These are phyloP conservation scores for Alectoris magna DNA, from an alignment of 2,797 vertebrate genomes.

Conservation along the genomic window DNA sequence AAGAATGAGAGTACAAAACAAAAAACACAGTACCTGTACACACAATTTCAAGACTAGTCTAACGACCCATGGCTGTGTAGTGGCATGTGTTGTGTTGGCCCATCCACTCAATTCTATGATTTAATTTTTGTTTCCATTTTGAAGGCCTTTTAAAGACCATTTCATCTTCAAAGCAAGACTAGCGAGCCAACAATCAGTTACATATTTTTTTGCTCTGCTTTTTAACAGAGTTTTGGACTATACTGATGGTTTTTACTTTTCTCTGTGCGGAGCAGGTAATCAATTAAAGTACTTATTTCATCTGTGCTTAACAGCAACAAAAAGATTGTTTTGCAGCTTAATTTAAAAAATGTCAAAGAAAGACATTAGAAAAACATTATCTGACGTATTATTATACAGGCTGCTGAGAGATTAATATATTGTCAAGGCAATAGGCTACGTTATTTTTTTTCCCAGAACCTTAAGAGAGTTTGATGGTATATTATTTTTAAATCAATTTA, in stretches of 20 bases:
- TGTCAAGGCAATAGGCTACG: background rate
- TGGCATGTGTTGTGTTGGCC: background rate
- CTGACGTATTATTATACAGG: background rate
- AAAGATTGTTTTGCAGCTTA: background rate
- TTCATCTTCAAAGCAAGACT: constrained; percentile 6
- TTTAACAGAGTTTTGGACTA: constrained; percentile 18
- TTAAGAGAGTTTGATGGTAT: background rate
- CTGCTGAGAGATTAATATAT: constrained; percentile 40
- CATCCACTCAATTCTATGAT: background rate
- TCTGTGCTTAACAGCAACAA: constrained; percentile 26
- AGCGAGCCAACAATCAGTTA: background rate
- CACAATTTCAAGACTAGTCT: background rate
- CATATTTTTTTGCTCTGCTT: background rate
- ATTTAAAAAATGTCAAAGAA: constrained; percentile 36
- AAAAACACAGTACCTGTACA: background rate
- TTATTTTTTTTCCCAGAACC: background rate
- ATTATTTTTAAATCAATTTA: constrained; percentile 7
- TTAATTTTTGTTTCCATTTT: background rate
- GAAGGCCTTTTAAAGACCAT: background rate
- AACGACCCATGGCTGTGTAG: background rate
- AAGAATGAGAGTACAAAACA: background rate
- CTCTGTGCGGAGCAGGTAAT: constrained; percentile 9
- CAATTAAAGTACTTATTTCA: constrained; percentile 49
- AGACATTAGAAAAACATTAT: constrained; percentile 34
- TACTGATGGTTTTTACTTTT: background rate